These are phyloP conservation scores for Bombylius major DNA, from an alignment of 2,888 invertebrate genomes.

Conservation along the genomic window DNA sequence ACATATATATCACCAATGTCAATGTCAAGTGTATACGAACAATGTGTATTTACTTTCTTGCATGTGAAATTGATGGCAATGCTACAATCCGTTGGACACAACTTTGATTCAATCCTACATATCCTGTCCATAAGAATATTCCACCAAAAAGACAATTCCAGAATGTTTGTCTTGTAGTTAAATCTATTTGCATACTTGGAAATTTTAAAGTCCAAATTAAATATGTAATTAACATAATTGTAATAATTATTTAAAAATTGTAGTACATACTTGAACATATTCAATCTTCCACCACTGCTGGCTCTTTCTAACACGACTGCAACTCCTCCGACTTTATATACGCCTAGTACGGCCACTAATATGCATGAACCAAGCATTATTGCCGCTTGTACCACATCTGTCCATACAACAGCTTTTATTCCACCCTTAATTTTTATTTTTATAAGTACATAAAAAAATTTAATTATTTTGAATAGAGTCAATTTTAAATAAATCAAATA, in stretches of 20 bases:
- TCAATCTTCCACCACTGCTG: slow-evolving; percentile 29
- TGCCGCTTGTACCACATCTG: slow-evolving; percentile 38
- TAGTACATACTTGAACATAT: slow-evolving; percentile 29
- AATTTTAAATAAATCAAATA: too few relatives aligned
- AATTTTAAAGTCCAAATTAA: slow-evolving; percentile 7
- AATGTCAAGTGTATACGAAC: too few relatives aligned
- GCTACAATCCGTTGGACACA: slow-evolving; percentile 59
- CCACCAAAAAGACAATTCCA: slow-evolving; percentile 49
- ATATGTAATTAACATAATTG: background rate
- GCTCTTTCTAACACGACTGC: slow-evolving; percentile 29
- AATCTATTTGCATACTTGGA: slow-evolving; percentile 44
- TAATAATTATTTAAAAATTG: background rate
- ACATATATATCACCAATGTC: too few relatives aligned
- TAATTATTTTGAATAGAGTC: too few relatives aligned
- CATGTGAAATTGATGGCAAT: slow-evolving; percentile 43
- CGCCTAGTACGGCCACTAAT: slow-evolving; percentile 33
- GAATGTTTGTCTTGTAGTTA: slow-evolving; percentile 48
- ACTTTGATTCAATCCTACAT: slow-evolving; percentile 57
- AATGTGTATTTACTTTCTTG: slow-evolving; percentile 35
- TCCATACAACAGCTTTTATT: slow-evolving; percentile 42
- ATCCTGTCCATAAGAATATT: slow-evolving; percentile 45
- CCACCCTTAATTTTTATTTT: slow-evolving; percentile 30
- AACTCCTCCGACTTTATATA: slow-evolving; percentile 33
- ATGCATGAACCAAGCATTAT: slow-evolving; percentile 34
- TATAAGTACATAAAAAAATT: too few relatives aligned